Evolutionary conservation across 2,113 vertebrate species (phyloP).

Genomic region (Ivindomyrus marchei): DNA sequence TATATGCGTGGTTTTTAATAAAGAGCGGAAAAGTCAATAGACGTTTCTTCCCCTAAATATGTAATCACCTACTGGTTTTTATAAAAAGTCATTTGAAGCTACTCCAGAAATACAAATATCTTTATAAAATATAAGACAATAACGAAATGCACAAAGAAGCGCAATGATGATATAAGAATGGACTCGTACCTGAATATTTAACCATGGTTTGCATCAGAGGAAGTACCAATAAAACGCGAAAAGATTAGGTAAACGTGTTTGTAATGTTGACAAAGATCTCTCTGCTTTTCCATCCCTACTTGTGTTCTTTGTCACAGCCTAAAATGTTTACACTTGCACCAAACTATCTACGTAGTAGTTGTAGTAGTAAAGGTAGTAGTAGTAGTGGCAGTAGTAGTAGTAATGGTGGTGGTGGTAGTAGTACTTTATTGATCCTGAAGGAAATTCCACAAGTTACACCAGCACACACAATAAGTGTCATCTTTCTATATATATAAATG

Average conservation of each 20-base stretch:
- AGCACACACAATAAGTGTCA: no score
- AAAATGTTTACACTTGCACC: not conserved
- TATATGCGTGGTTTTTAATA: not conserved
- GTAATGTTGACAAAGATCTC: not conserved
- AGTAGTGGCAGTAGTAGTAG: no score
- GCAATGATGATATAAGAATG: not conserved
- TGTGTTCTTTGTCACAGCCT: not conserved
- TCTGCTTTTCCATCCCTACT: not conserved
- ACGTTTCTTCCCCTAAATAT: not conserved
- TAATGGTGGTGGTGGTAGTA: no score
- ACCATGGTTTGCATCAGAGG: not conserved
- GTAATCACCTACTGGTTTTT: not conserved
- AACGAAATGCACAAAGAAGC: not conserved
- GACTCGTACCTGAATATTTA: not conserved
- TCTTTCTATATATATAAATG: no score
- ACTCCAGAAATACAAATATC: not conserved
- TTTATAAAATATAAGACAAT: not conserved
- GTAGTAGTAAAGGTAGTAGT: no score
- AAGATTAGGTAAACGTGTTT: no score
- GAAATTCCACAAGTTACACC: no score
- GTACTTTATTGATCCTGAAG: no score
- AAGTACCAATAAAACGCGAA: not conserved
- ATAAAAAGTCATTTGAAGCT: not conserved
- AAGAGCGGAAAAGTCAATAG: not conserved
- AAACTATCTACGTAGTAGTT: not conserved